A percentile compares a stretch with the other conserved stretches of the same genome.
Evolutionary conservation across 2,113 vertebrate species (phyloP).

Genomic region (Mixornis gularis): DNA sequence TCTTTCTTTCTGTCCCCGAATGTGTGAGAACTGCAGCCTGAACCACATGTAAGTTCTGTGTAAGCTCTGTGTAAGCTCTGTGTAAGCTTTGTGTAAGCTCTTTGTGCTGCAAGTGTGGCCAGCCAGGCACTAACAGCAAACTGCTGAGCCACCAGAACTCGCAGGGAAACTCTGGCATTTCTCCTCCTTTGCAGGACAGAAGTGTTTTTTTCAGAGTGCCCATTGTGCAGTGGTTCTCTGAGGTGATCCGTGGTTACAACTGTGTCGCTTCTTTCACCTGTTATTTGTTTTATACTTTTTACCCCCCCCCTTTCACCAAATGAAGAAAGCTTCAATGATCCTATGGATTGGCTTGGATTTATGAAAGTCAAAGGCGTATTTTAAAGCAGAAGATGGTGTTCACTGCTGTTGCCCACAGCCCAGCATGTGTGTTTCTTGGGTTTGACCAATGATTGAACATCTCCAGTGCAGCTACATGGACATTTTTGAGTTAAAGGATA

Average conservation of each 20-base stretch:
- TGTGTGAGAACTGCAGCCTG: too few species aligned
- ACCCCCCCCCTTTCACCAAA: not conserved
- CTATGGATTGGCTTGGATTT: not conserved
- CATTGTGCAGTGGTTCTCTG: not conserved
- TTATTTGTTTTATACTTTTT: not conserved
- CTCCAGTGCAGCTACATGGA: not conserved
- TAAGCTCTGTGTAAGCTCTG: not conserved
- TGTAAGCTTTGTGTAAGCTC: not conserved
- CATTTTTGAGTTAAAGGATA: not conserved
- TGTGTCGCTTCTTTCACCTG: not conserved
- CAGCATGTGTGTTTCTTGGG: fast-evolving
- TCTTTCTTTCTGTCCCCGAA: too few species aligned
- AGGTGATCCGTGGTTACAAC: not conserved
- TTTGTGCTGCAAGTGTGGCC: not conserved
- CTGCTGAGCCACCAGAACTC: not conserved
- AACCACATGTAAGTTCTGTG: too few species aligned
- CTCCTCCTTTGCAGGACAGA: not conserved
- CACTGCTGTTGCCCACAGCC: not conserved
- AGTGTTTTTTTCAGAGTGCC: not conserved
- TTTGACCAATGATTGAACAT: not conserved
- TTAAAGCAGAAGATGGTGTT: not conserved
- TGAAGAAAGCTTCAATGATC: not conserved
- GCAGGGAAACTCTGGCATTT: not conserved
- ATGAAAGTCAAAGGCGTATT: not conserved
- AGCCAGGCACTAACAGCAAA: not conserved